phyloP scores from a whole-genome alignment of 2,113 vertebrate species.

The Herpailurus yagouaroundi region DNA sequence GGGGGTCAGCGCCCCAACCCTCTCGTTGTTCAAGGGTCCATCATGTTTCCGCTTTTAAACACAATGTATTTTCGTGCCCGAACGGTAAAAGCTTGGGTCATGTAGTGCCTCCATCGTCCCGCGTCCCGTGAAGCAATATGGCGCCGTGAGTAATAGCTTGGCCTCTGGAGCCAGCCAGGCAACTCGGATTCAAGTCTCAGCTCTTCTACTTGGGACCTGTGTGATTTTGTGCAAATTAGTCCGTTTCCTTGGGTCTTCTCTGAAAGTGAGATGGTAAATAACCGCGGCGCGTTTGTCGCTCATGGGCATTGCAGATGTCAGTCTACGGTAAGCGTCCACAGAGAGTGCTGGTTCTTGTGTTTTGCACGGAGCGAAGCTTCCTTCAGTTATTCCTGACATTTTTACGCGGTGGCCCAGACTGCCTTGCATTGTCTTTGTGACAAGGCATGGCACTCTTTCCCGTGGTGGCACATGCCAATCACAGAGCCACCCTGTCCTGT shows the following conservation, averaged over 20 bases:
- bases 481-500: background rate
- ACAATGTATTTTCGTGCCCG: background rate
- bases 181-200: rapidly evolving
- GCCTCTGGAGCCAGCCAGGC: background rate
- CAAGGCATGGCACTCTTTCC: background rate
- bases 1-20: too few species aligned
- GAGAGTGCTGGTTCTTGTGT: rapidly evolving
- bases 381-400: too few species aligned
- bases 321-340: rapidly evolving
- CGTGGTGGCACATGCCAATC: rapidly evolving
- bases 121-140: rapidly evolving
- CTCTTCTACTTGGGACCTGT: background rate
- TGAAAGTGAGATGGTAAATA: background rate
- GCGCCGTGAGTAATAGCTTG: rapidly evolving
- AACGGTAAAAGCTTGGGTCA: too few species aligned
- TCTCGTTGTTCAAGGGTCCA: background rate
- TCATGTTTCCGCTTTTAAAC: background rate
- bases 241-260: background rate
- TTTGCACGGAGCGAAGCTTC: rapidly evolving
- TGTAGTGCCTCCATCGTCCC: rapidly evolving
- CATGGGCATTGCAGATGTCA: rapidly evolving
- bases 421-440: rapidly evolving
- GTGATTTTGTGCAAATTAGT: background rate
- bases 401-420: too few species aligned
- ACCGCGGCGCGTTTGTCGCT: rapidly evolving